These are phyloP conservation scores for Erpetoichthys calabaricus DNA, from an alignment of 2,797 vertebrate species.

Conservation along the genomic window DNA sequence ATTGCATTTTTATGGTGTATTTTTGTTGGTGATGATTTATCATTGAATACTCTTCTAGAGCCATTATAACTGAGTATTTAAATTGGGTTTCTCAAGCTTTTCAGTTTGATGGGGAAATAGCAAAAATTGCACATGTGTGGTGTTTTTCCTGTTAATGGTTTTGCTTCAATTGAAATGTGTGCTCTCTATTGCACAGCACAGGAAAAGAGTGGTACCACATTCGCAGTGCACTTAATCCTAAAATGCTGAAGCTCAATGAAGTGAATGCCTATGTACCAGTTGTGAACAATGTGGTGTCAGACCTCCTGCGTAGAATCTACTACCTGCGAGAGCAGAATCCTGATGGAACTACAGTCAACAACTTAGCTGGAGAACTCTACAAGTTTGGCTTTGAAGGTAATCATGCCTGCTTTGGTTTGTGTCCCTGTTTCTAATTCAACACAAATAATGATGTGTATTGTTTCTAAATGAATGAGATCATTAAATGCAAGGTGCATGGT, in stretches of 20 bases:
- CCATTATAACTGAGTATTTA: too few relatives aligned
- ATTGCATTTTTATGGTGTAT: too few relatives aligned
- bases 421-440: not conserved
- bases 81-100: too few relatives aligned
- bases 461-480: too few relatives aligned
- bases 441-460: not conserved
- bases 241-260: slow-evolving; percentile 45
- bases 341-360: slow-evolving; percentile 30
- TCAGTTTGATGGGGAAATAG: too few relatives aligned
- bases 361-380: slow-evolving; percentile 47
- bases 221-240: slow-evolving; percentile 50
- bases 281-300: slow-evolving; percentile 45
- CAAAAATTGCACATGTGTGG: too few relatives aligned
- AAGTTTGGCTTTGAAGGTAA: slow-evolving; percentile 63
- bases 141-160: too few relatives aligned
- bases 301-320: slow-evolving; percentile 44
- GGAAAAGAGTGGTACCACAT: slow-evolving; percentile 44
- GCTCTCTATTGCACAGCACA: slow-evolving; percentile 21
- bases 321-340: slow-evolving; percentile 31
- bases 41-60: too few relatives aligned
- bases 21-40: too few relatives aligned
- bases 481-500: too few relatives aligned
- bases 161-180: too few relatives aligned
- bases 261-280: slow-evolving; percentile 28
- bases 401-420: too few relatives aligned